phyloP scores from a whole-genome alignment of 2,113 vertebrate species.

The Cyprinus carpio region DNA sequence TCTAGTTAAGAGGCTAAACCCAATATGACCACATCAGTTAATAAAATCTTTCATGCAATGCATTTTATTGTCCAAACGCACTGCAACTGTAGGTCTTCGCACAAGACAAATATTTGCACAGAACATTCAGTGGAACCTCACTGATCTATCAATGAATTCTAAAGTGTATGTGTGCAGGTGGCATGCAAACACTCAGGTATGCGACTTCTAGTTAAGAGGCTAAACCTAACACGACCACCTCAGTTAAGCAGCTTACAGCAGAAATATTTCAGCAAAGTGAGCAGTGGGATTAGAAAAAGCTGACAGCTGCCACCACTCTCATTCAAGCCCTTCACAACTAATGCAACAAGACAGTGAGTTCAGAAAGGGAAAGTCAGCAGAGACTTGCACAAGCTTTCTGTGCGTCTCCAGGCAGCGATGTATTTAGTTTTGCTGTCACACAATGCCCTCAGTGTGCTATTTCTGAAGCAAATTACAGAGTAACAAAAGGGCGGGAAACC shows the following conservation, averaged over 20 bases:
- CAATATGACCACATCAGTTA: conserved; percentile 37
- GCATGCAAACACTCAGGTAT: background rate
- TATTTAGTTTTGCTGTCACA: conserved; percentile 40
- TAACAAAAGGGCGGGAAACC: conserved; percentile 52
- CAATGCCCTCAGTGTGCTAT: conserved; percentile 54
- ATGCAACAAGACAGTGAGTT: background rate
- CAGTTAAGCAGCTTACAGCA: conserved; percentile 54
- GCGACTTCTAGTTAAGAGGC: conserved; percentile 25
- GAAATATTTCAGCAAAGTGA: conserved; percentile 46
- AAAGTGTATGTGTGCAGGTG: background rate
- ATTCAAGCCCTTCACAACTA: conserved; percentile 28
- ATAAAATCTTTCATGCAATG: background rate
- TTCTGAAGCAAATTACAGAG: conserved; percentile 69
- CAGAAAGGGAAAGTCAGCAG: background rate
- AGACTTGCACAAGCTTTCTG: background rate
- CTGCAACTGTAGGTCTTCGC: no score
- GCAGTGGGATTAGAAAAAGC: conserved; percentile 26
- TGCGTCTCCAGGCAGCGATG: background rate
- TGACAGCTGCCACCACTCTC: conserved; percentile 22
- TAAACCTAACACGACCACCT: conserved; percentile 49
- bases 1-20: conserved; percentile 40
- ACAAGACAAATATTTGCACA: background rate
- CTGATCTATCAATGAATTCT: no score
- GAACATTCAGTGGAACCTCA: background rate
- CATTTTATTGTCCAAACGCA: no score